A percentile compares a stretch with the other conserved stretches of the same genome.
Evolutionary conservation across 2,797 vertebrate species (phyloP).

Genomic region (Taeniopygia guttata): DNA sequence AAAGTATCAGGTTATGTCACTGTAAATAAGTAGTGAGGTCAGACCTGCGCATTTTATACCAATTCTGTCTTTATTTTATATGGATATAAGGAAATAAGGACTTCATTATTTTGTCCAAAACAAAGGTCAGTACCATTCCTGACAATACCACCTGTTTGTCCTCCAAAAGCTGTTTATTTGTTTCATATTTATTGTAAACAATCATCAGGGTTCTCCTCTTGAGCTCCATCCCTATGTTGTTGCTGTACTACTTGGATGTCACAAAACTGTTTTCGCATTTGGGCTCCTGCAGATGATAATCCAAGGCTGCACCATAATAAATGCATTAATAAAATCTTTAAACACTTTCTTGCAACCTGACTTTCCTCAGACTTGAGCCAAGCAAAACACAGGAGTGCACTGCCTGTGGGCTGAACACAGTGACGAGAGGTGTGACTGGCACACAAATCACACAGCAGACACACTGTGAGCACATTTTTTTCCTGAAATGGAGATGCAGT

Average conservation of each 20-base stretch:
- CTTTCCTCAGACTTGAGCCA: background rate
- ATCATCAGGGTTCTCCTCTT: background rate
- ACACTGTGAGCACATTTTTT: background rate
- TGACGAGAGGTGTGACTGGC: background rate
- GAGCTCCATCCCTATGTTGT: background rate
- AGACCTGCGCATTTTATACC: background rate
- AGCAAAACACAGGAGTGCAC: background rate
- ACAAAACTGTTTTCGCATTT: background rate
- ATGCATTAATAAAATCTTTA: background rate
- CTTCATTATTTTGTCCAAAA: background rate
- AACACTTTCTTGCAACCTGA: background rate
- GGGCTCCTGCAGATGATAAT: background rate
- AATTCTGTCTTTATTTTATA: background rate
- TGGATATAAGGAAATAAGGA: background rate
- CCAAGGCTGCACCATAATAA: background rate
- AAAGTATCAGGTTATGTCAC: background rate
- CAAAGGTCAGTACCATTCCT: background rate
- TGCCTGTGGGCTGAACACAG: background rate
- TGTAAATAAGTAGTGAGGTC: background rate
- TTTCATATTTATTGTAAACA: background rate
- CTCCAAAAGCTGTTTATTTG: background rate
- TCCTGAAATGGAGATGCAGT: slow-evolving; percentile 5
- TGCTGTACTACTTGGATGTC: background rate
- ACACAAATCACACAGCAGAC: background rate
- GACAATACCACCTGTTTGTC: background rate